phyloP scores from a whole-genome alignment of 2,888 invertebrate species.

The Nezara viridula region DNA sequence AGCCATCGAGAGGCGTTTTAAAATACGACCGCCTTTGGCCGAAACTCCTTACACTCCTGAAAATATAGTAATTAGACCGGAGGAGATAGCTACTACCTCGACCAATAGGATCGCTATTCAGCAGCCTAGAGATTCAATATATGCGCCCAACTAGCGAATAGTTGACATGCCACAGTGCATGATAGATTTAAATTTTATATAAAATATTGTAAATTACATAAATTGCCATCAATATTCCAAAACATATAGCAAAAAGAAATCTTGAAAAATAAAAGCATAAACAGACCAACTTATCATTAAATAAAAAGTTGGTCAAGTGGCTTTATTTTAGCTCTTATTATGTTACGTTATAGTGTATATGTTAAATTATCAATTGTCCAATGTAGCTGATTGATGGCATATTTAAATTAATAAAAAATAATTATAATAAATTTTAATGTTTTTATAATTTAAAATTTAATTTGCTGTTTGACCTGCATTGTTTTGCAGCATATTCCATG shows the following conservation, averaged over 20 bases:
- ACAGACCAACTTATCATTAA: no score
- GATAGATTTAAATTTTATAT: slow-evolving; percentile 42
- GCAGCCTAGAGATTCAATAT: slow-evolving; percentile 38
- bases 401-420: background rate
- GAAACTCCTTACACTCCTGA: slow-evolving; percentile 51
- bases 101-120: slow-evolving; percentile 17
- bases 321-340: no score
- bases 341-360: no score
- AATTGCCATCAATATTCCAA: background rate
- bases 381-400: background rate
- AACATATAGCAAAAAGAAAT: no score
- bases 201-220: background rate
- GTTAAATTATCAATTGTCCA: no score
- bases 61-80: slow-evolving; percentile 56
- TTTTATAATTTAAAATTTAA: background rate
- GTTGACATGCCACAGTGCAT: slow-evolving; percentile 40
- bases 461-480: background rate
- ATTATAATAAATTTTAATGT: background rate
- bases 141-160: slow-evolving; percentile 49
- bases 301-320: no score
- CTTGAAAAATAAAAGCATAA: no score
- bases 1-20: background rate
- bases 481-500: slow-evolving; percentile 10
- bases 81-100: slow-evolving; percentile 55
- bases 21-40: background rate